Evolutionary conservation across 2,113 vertebrate genomes (phyloP).

Genomic region (Siniperca chuatsi): DNA sequence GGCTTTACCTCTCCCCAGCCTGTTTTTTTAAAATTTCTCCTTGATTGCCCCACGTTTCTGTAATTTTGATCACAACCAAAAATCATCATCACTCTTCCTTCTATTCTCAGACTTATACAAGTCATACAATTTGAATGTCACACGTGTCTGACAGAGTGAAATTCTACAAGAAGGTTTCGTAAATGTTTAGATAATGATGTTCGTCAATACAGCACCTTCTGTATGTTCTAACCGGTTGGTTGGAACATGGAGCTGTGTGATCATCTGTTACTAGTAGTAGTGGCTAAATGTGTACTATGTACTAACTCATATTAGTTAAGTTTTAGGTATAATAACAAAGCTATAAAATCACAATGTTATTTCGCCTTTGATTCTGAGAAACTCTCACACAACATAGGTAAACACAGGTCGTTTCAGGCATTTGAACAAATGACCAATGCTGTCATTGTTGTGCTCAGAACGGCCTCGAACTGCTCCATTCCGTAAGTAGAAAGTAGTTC

Average conservation of each 20-base stretch:
- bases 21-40: background rate
- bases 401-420: background rate
- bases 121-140: conserved; percentile 6
- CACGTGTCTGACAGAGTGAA: conserved; percentile 7
- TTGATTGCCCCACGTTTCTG: background rate
- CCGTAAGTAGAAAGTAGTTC: background rate
- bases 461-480: background rate
- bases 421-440: background rate
- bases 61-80: background rate
- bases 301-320: background rate
- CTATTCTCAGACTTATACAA: background rate
- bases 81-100: background rate
- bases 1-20: background rate
- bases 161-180: background rate
- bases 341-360: no score
- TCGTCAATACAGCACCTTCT: background rate
- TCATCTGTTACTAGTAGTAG: no score
- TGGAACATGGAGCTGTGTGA: background rate
- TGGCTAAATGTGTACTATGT: background rate
- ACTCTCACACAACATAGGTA: background rate
- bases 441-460: background rate
- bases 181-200: background rate
- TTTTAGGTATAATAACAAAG: background rate
- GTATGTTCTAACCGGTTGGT: background rate
- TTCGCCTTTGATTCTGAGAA: background rate